Base-by-base conservation (phyloP, 2,888 invertebrate genomes). In the Drosophila greeni region DNA sequence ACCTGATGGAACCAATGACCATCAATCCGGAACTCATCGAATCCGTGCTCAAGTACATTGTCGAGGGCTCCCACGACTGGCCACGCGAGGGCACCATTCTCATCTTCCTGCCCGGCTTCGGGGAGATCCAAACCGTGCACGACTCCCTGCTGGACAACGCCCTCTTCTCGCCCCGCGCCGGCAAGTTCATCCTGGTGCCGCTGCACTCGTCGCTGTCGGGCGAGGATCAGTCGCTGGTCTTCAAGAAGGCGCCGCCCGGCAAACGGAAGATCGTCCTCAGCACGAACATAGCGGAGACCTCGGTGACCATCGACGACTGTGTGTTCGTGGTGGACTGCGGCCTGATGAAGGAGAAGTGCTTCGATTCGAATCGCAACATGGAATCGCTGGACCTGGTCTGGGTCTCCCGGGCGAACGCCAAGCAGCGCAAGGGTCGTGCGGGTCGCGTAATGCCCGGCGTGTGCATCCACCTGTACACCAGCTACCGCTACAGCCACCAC, bases 271-370 rank as follows among this genome's bases (percentile, higher is more conserved):
- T 98, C 64, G 94, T 97, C 0, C 89, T 98, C 0, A 92, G 93
- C 3, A 98, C 98, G 0, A 98, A 98, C 86, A 95, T 98, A 67
- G 97, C 98, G 0, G 98, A 98, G 90, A 98, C 97, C 0, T 97
- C 97, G 0, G 93, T 98, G 8, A 98, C 98, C 7, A 97, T 98
- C 68, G 96, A 97, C 84, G 97, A 98, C 89, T 97, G 98, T 76
- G 96, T 97, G 0, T 98, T 95, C 86, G 98, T 98, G 1, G 91
- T 98, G 42, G 97, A 98, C 87, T 93, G 93, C 55, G 98, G 98
- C 0, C 92, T 95, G 88, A 97, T 97, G 93, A 97, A 97, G 89
- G 96, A 97, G 88, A 97, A 95, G 85, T 91, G 86, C 45, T 89
- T 88, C 53, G 88, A 89, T 62, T 84, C 95, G 0, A 95, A 95